A percentile compares a stretch with the other conserved stretches of the same genome.
phyloP scores from a whole-genome alignment of 2,797 vertebrate genomes.

The Catamblyrhynchus diadema region DNA sequence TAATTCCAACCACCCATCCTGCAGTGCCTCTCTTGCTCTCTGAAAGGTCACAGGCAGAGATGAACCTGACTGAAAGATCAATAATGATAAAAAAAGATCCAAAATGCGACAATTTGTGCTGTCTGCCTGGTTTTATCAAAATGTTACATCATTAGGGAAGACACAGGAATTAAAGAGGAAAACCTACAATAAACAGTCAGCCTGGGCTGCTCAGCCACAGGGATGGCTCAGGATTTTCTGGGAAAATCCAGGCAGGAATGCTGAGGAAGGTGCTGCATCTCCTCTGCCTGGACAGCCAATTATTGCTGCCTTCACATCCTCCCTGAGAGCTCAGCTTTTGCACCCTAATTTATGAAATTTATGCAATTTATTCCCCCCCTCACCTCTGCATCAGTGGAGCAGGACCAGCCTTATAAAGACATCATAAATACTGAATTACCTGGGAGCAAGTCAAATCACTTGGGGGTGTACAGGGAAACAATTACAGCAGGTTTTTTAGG shows the following conservation, averaged over 20 bases:
- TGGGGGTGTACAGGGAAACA: not conserved
- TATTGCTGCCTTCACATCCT: not conserved
- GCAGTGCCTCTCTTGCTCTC: not conserved
- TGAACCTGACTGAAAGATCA: not conserved
- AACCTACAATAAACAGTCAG: not conserved
- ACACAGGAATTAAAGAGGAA: not conserved
- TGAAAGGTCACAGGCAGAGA: not conserved
- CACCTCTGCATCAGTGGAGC: not conserved
- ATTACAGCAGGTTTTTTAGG: not conserved
- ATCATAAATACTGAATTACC: slow-evolving; percentile 8
- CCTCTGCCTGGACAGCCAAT: not conserved
- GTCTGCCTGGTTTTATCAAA: not conserved
- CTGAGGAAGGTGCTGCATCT: not conserved
- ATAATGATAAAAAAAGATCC: not conserved
- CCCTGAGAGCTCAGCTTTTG: not conserved
- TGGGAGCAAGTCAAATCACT: not conserved
- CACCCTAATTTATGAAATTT: not conserved
- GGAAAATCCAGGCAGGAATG: not conserved
- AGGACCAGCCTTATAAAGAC: not conserved
- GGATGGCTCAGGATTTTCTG: not conserved
- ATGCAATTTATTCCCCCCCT: not conserved
- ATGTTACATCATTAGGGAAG: not conserved
- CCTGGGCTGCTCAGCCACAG: not conserved
- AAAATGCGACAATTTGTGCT: not conserved
- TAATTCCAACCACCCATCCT: not conserved